Evolutionary conservation across 2,113 vertebrate species (phyloP).

Genomic region (Dissostichus mawsoni): DNA sequence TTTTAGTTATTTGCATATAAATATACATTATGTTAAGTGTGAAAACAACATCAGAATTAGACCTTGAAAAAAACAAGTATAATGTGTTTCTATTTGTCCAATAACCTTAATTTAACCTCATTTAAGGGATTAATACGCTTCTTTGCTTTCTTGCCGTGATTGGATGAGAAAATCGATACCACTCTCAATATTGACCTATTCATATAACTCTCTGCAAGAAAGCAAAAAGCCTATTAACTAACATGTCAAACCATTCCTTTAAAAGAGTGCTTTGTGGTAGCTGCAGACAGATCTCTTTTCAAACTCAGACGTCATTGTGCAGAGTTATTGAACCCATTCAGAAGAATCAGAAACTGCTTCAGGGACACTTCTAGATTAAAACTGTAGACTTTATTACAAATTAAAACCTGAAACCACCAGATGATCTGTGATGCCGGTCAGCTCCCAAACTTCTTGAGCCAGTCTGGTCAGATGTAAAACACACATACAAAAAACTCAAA

Average conservation of each 20-base stretch:
- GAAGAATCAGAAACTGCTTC: not conserved
- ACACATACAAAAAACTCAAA: constrained; percentile 15
- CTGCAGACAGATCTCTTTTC: not conserved
- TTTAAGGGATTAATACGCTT: not conserved
- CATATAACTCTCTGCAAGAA: not conserved
- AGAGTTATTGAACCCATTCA: not conserved
- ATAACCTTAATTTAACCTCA: too few species aligned
- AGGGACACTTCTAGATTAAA: not conserved
- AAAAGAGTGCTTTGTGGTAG: not conserved
- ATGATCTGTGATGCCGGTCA: constrained; percentile 54
- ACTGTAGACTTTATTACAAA: too few species aligned
- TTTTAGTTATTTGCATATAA: too few species aligned
- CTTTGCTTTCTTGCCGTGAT: not conserved
- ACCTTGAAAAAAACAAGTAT: too few species aligned
- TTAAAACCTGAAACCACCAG: not conserved
- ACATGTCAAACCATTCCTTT: not conserved
- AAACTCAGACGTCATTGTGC: not conserved
- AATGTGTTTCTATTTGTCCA: too few species aligned
- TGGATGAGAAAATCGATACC: not conserved
- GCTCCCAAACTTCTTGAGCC: constrained; percentile 46
- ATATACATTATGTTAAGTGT: too few species aligned
- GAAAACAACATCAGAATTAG: too few species aligned
- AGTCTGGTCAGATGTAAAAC: constrained; percentile 56
- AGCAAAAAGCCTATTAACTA: not conserved
- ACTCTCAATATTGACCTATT: not conserved